These are phyloP conservation scores for Sitobion miscanthi DNA, from an alignment of 1,140 invertebrate genomes.

Conservation along the genomic window DNA sequence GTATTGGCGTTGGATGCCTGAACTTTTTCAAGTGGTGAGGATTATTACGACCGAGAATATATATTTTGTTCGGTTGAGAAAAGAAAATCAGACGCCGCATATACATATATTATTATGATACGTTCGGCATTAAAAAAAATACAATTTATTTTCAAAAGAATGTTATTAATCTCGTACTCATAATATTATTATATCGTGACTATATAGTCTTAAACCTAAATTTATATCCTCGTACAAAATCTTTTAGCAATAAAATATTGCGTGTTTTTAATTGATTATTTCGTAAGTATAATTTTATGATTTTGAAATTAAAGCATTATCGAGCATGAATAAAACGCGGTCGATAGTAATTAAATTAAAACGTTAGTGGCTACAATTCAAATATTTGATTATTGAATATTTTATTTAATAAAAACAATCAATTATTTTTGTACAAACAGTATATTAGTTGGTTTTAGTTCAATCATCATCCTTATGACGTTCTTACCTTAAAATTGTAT, in stretches of 20 bases:
- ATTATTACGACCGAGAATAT: neutral
- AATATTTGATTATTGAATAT: too few relatives aligned
- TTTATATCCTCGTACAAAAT: neutral
- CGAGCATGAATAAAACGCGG: too few relatives aligned
- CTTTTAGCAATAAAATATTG: neutral
- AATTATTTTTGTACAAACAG: too few relatives aligned
- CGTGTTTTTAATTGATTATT: neutral
- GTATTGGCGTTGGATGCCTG: neutral
- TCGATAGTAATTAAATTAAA: too few relatives aligned
- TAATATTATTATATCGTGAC: neutral
- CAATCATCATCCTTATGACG: too few relatives aligned
- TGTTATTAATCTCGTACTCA: neutral
- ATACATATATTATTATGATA: neutral
- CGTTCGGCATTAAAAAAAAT: neutral
- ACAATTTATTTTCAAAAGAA: neutral
- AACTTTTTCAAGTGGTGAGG: neutral
- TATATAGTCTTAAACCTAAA: neutral
- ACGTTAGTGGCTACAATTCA: too few relatives aligned
- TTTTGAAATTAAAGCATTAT: neutral
- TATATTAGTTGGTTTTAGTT: too few relatives aligned
- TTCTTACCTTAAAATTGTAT: neutral
- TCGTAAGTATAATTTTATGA: neutral
- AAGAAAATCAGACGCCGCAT: neutral
- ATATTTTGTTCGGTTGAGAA: neutral
- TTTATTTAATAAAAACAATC: too few relatives aligned